These are phyloP conservation scores for Ceuthmochares aereus DNA, from an alignment of 2,113 vertebrate species.

Conservation along the genomic window DNA sequence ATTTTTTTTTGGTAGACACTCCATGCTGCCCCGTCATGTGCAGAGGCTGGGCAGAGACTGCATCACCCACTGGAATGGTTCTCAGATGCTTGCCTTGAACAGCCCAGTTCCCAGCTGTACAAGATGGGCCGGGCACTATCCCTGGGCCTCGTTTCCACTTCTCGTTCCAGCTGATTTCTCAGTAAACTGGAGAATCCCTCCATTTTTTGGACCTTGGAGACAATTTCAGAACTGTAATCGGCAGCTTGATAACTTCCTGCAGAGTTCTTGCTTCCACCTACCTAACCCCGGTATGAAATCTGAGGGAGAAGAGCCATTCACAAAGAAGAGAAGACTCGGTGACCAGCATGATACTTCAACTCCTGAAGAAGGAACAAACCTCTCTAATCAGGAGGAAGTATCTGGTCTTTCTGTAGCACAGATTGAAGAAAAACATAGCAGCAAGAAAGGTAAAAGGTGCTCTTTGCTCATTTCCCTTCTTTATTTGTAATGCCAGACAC, in stretches of 20 bases:
- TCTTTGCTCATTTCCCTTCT: neutral
- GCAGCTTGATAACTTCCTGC: slow-evolving; percentile 56
- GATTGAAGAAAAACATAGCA: neutral
- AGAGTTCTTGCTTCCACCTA: slow-evolving; percentile 72
- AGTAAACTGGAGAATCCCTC: slow-evolving; percentile 39
- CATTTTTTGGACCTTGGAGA: slow-evolving; percentile 60
- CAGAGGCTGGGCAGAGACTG: slow-evolving; percentile 80
- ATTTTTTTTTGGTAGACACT: slow-evolving; percentile 71
- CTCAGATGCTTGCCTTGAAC: slow-evolving; percentile 62
- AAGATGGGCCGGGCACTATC: slow-evolving; percentile 76
- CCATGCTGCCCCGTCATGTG: slow-evolving; percentile 85
- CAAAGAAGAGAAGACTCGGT: slow-evolving; percentile 80
- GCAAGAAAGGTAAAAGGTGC: slow-evolving; percentile 6
- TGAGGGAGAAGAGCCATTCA: slow-evolving; percentile 76
- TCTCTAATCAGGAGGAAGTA: neutral
- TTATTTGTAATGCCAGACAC: neutral
- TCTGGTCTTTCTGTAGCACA: neutral
- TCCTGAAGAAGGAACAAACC: slow-evolving; percentile 28
- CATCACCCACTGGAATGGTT: slow-evolving; percentile 64
- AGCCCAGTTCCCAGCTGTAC: slow-evolving; percentile 64
- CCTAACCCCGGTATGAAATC: slow-evolving; percentile 78
- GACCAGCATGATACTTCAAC: slow-evolving; percentile 33
- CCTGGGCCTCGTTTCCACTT: slow-evolving; percentile 56
- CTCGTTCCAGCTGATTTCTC: slow-evolving; percentile 58
- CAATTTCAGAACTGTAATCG: slow-evolving; percentile 57